Base-by-base conservation (phyloP, 2,888 invertebrate species). In the Agelastica alni region DNA sequence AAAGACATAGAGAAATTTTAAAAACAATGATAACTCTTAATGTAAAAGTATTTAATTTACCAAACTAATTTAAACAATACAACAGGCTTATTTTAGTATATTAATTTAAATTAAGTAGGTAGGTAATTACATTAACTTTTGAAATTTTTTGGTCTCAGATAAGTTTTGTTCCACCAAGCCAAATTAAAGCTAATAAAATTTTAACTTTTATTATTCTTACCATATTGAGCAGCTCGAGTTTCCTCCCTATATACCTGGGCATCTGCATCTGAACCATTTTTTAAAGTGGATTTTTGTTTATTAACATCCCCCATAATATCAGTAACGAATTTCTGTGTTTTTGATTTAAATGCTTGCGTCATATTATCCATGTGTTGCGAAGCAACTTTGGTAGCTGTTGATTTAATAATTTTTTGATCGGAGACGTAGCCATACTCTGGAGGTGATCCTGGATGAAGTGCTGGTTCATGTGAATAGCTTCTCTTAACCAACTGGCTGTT, bases 161-260 rank as follows among this genome's bases (percentile, higher is more conserved):
- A n/a, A n/a, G n/a, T n/a, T n/a, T n/a, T n/a, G n/a, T n/a, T n/a
- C n/a, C n/a, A n/a, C n/a, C n/a, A n/a, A n/a, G n/a, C n/a, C n/a
- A n/a, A n/a, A n/a, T n/a, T n/a, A n/a, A n/a, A n/a, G n/a, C n/a
- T n/a, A n/a, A n/a, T n/a, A n/a, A n/a, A n/a, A n/a, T n/a, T n/a
- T n/a, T n/a, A n/a, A n/a, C n/a, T n/a, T n/a, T n/a, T n/a, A n/a
- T n/a, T n/a, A n/a, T n/a, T n/a, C 82, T 84, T 80, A 88, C 88
- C 88, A 71, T 85, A 85, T 77, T 87, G 85, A 36, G 86, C 82
- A 32, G 85, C 80, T 67, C 87, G 80, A n/a, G 84, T 80, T 67
- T 88, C 87, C 71, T 88, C 87, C 58, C 86, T 79, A 71, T 86
- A 88, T 9, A 85, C 84, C 69, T 87, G 86, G n/a, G 86, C 85